Conservation (phyloP, 2,113 vertebrate species). For the Maccullochella peelii region DNA sequence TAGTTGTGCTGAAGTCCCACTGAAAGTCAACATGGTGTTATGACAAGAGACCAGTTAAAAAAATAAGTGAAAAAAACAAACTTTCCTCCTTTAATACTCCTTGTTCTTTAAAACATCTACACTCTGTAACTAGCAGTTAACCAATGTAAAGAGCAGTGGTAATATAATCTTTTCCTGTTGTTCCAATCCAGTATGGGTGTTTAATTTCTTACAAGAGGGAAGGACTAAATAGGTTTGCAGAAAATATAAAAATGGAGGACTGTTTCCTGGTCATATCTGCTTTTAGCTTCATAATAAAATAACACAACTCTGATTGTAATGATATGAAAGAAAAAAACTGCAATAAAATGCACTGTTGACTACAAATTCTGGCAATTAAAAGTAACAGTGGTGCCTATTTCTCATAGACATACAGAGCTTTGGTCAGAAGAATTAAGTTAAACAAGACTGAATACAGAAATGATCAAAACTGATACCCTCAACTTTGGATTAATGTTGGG, state of each 20-base stretch:
- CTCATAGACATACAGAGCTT: not conserved
- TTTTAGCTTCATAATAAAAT: not conserved
- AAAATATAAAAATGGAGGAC: not conserved
- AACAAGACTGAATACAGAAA: not conserved
- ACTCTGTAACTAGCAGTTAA: too few species aligned
- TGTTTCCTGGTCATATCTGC: not conserved
- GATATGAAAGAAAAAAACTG: not conserved
- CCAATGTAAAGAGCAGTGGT: not conserved
- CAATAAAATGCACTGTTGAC: conserved; percentile 2
- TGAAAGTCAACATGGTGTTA: conserved; percentile 70
- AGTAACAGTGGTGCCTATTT: not conserved
- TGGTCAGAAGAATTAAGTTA: not conserved
- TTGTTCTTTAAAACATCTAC: not conserved
- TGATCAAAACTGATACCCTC: not conserved
- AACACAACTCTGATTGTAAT: not conserved
- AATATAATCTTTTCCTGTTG: too few species aligned
- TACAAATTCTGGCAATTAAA: not conserved
- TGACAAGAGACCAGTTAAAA: conserved; percentile 1
- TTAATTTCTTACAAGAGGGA: not conserved
- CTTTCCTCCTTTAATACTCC: not conserved
- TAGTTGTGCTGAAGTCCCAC: conserved; percentile 44
- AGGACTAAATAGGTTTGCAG: not conserved
- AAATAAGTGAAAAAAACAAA: not conserved
- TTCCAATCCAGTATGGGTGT: not conserved
- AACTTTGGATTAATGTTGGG: not conserved